Conservation (phyloP, 1,140 invertebrate genomes). For the Ips nitidus region DNA sequence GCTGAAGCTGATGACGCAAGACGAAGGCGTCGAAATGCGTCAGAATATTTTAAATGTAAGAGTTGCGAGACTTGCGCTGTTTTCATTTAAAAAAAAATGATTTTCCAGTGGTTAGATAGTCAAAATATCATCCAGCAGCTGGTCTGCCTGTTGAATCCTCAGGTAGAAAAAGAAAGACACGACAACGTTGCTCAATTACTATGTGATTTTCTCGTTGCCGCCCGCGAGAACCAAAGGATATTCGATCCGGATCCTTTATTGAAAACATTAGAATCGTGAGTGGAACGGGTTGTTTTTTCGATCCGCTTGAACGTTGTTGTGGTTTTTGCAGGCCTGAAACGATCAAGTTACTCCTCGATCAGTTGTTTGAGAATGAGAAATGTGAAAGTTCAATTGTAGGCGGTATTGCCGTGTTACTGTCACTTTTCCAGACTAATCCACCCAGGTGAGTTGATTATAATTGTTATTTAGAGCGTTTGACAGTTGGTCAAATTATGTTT, state of each 20-base stretch:
- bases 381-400: constrained; percentile 75
- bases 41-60: constrained; percentile 82
- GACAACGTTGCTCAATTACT: constrained; percentile 79
- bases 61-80: neutral
- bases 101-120: constrained; percentile 87
- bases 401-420: constrained; percentile 77
- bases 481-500: no score
- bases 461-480: no score
- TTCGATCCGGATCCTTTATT: constrained; percentile 67
- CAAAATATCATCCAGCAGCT: constrained; percentile 82
- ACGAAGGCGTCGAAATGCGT: constrained; percentile 76
- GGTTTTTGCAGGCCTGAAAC: constrained; percentile 62
- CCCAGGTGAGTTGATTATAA: constrained; percentile 39
- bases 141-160: constrained; percentile 76
- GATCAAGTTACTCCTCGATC: constrained; percentile 66
- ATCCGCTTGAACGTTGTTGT: neutral
- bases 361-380: constrained; percentile 69
- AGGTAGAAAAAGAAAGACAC: constrained; percentile 72
- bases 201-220: constrained; percentile 75
- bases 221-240: constrained; percentile 65
- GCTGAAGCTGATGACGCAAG: constrained; percentile 82
- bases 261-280: constrained; percentile 72
- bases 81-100: neutral
- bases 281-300: constrained; percentile 34
- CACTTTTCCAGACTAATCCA: constrained; percentile 63